Conservation (phyloP, 2,888 invertebrate genomes). For the Crossocerus cetratus region DNA sequence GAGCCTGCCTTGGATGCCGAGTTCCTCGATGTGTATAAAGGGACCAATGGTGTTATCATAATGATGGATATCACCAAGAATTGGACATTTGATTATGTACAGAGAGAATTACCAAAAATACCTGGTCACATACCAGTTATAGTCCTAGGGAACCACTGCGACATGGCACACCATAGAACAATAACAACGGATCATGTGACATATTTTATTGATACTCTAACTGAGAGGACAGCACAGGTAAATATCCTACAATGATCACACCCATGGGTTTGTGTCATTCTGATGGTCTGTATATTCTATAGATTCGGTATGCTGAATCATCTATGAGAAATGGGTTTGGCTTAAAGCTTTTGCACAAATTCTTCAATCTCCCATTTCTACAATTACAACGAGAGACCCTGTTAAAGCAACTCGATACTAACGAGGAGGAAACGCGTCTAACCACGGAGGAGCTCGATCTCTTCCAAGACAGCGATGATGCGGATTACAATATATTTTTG, state of each 20-base stretch:
- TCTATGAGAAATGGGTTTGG: constrained; percentile 98
- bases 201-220: constrained; percentile 83
- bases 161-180: constrained; percentile 97
- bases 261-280: constrained; percentile 1
- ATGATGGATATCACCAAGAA: constrained; percentile 96
- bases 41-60: constrained; percentile 94
- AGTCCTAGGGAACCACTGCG: constrained; percentile 95
- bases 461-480: constrained; percentile 87
- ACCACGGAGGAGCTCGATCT: constrained; percentile 87
- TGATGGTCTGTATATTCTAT: constrained; percentile 67
- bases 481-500: constrained; percentile 86
- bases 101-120: constrained; percentile 89
- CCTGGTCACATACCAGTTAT: constrained; percentile 90
- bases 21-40: constrained; percentile 97
- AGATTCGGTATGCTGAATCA: constrained; percentile 92
- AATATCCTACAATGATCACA: constrained; percentile 11
- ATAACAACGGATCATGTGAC: constrained; percentile 85
- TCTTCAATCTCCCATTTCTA: constrained; percentile 95
- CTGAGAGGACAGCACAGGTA: constrained; percentile 78
- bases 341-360: constrained; percentile 93
- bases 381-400: constrained; percentile 92
- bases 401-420: constrained; percentile 89
- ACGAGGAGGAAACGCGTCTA: constrained; percentile 88
- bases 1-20: constrained; percentile 93
- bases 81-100: constrained; percentile 98